Base-by-base conservation (phyloP, 2,113 vertebrate genomes). In the Platysternon megacephalum region DNA sequence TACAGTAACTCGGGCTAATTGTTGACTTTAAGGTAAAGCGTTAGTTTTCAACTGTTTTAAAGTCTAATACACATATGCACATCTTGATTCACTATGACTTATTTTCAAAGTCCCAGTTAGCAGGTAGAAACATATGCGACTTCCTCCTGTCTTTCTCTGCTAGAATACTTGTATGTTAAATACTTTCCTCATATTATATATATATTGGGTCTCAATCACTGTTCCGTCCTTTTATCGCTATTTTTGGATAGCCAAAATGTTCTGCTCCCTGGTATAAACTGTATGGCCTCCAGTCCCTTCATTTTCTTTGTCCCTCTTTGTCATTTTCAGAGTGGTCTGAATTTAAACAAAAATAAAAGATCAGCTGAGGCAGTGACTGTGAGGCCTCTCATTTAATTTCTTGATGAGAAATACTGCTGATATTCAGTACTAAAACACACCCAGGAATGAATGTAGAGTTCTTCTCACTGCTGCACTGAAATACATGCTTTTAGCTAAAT, bases 331-430 rank as follows among this genome's bases (percentile, higher is more conserved):
- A 8, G 61, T 55, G 84, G 46, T 79, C 6, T 53, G 35, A 80
- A 11, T 91, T 90, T 86, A 19, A 9, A 28, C 6, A 44, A 22
- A 65, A 68, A 68, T 68, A 17, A 68, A 89, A 48, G 46, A 84
- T 53, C 2, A 3, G 14, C 32, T 29, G 42, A 11, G 51, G 29
- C 17, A 58, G 12, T 17, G 85, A 76, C 8, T 61, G 7, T 1
- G 6, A 29, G 22, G 4, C 26, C 79, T 92, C 32, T 39, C 74
- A 93, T 22, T 53, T 82, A 51, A 16, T 61, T 56, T 0, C 32
- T 95, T 96, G 86, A 1, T 68, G 80, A 91, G 48, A 94, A 94
- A 90, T 26, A 53, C 86, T 96, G 89, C 90, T 95, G 78, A 96
- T 96, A 89, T 46, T 5, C 87, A 88, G 88, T 44, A 53, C 17